Percentiles rank a stretch among this genome's conserved stretches.
phyloP scores from a whole-genome alignment of 2,888 invertebrate genomes.

The Exocentrus adspersus region DNA sequence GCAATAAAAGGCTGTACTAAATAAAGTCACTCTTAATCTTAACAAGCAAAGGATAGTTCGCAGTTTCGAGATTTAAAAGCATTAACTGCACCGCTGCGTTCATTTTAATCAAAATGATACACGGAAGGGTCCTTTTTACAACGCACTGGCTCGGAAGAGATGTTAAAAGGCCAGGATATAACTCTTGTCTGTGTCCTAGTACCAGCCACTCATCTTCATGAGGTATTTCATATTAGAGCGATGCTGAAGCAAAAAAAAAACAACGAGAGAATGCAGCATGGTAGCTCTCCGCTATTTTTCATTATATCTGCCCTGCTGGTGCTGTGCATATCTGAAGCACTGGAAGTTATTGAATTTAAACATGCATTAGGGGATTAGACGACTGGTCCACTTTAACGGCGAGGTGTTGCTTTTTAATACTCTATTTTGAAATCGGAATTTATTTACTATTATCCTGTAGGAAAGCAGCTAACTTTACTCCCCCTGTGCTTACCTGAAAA shows the following conservation, averaged over 20 bases:
- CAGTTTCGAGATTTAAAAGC: no score
- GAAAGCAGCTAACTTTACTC: no score
- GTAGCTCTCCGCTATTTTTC: conserved; percentile 22
- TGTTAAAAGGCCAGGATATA: not conserved
- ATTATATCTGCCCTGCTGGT: conserved; percentile 21
- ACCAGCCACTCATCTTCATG: conserved; percentile 24
- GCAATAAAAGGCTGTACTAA: no score
- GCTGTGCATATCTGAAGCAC: conserved; percentile 11
- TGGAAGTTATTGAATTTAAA: conserved; percentile 30
- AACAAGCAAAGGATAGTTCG: no score
- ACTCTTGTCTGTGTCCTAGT: conserved; percentile 1
- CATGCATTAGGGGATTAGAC: conserved; percentile 35
- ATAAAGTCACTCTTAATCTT: no score
- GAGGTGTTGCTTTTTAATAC: conserved; percentile 29
- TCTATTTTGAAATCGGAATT: no score
- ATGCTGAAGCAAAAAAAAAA: conserved; percentile 8
- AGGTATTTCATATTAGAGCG: conserved; percentile 29
- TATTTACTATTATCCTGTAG: no score
- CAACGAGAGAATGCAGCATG: conserved; percentile 20
- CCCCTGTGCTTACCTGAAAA: not conserved
- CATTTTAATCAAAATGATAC: not conserved
- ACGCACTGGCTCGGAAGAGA: not conserved
- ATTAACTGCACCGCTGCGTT: not conserved
- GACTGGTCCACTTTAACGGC: conserved; percentile 33
- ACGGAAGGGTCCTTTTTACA: not conserved